phyloP scores from a whole-genome alignment of 1,140 invertebrate species.

The Drosophila miranda region DNA sequence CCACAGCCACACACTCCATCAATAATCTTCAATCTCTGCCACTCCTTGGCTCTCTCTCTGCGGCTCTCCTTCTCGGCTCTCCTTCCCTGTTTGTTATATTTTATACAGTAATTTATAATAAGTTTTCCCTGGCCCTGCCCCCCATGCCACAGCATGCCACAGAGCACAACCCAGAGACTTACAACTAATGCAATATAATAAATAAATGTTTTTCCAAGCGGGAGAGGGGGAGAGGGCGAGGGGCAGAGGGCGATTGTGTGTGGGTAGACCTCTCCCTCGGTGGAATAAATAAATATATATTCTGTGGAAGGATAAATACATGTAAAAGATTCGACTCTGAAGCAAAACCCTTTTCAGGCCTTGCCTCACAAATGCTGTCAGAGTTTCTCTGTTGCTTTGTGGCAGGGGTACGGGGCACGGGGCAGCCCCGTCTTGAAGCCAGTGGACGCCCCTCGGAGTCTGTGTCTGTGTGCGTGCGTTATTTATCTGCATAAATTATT shows the following conservation, averaged over 20 bases:
- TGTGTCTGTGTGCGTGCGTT: slow-evolving; percentile 56
- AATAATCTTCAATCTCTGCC: slow-evolving; percentile 25
- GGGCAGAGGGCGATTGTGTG: slow-evolving; percentile 27
- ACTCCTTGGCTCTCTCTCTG: background rate
- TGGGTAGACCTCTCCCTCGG: slow-evolving; percentile 23
- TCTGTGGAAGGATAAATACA: slow-evolving; percentile 71
- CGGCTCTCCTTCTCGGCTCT: slow-evolving; percentile 22
- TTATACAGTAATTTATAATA: slow-evolving; percentile 76
- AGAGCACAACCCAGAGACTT: slow-evolving; percentile 43
- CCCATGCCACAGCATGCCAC: slow-evolving; percentile 40
- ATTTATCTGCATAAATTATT: slow-evolving; percentile 81
- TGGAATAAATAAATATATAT: slow-evolving; percentile 79
- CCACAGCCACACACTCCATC: slow-evolving; percentile 32
- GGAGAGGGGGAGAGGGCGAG: no score
- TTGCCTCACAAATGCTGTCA: slow-evolving; percentile 42
- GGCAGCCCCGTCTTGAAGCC: background rate
- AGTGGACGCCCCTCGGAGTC: slow-evolving; percentile 46
- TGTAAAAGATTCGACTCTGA: slow-evolving; percentile 20
- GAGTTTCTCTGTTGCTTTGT: slow-evolving; percentile 52
- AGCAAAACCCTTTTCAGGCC: slow-evolving; percentile 30
- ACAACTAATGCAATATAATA: slow-evolving; percentile 81
- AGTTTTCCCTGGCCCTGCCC: slow-evolving; percentile 49
- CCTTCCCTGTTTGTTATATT: slow-evolving; percentile 56
- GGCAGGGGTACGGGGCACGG: no score
- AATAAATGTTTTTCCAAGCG: slow-evolving; percentile 77